Conservation (phyloP, 2,888 invertebrate genomes). For the Pachliopta kotzebuea region DNA sequence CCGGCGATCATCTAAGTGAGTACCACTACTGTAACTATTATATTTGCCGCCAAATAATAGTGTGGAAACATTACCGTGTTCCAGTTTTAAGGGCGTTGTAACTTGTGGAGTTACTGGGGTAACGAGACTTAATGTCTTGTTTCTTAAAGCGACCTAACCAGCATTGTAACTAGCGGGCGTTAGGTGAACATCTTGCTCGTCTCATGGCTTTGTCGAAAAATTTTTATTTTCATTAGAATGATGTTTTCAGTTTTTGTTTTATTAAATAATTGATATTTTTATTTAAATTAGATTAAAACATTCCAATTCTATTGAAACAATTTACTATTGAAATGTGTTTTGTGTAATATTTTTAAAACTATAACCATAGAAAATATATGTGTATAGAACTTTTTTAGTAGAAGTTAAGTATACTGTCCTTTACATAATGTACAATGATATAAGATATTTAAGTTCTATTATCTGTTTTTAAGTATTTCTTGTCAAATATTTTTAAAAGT, state of each 20-base stretch:
- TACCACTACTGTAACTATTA: not conserved
- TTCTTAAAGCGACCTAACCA: no score
- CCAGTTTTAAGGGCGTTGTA: not conserved
- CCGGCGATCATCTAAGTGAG: no score
- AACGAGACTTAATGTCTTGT: no score
- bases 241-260: not conserved
- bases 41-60: not conserved
- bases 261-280: not conserved
- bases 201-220: not conserved
- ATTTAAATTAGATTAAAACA: slow-evolving; percentile 4
- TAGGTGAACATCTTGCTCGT: not conserved
- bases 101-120: no score
- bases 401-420: slow-evolving; percentile 19
- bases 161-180: not conserved
- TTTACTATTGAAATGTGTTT: slow-evolving; percentile 1
- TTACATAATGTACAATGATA: slow-evolving; percentile 5
- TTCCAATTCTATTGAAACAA: slow-evolving; percentile 7
- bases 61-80: no score
- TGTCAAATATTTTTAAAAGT: not conserved
- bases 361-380: slow-evolving; percentile 4
- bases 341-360: not conserved
- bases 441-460: not conserved
- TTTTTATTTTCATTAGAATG: not conserved
- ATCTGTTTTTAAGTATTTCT: not conserved
- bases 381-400: slow-evolving; percentile 3